Evolutionary conservation across 37 sponge, comb jelly and placozoan species (phyloP).

Genomic region (Tethya wilhelma): DNA sequence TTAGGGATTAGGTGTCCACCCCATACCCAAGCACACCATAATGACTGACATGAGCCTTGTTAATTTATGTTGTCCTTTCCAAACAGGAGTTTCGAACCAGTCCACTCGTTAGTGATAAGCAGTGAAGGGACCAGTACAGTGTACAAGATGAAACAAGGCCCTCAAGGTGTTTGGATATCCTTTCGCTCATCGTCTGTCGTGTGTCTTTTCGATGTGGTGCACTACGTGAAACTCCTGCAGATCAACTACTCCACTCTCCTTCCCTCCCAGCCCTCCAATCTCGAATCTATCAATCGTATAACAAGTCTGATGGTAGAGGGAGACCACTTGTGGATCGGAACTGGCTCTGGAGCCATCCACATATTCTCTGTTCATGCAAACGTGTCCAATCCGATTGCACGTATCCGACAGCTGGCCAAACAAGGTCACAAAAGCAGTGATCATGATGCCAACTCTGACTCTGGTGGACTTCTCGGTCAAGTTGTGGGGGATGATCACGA

Average conservation of each 20-base stretch:
- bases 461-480: neutral
- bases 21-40: neutral
- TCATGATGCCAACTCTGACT: too few species aligned
- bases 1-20: neutral
- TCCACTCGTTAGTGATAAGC: constrained; percentile 39
- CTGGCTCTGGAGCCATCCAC: constrained; percentile 41
- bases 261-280: neutral
- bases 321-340: constrained; percentile 47
- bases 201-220: constrained; percentile 26
- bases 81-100: constrained; percentile 43
- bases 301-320: constrained; percentile 17
- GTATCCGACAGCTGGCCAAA: constrained; percentile 8
- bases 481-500: neutral
- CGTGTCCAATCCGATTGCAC: constrained; percentile 4
- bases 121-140: constrained; percentile 31
- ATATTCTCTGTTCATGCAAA: constrained; percentile 35
- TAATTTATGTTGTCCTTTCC: neutral
- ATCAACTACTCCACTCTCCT: constrained; percentile 38
- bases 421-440: too few species aligned
- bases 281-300: constrained; percentile 13
- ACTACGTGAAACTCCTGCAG: constrained; percentile 36
- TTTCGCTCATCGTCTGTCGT: constrained; percentile 46
- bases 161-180: constrained; percentile 54
- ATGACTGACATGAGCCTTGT: neutral
- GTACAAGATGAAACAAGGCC: constrained; percentile 31